Conservation (phyloP, 2,888 invertebrate genomes). For the Perizoma flavofasciatum region DNA sequence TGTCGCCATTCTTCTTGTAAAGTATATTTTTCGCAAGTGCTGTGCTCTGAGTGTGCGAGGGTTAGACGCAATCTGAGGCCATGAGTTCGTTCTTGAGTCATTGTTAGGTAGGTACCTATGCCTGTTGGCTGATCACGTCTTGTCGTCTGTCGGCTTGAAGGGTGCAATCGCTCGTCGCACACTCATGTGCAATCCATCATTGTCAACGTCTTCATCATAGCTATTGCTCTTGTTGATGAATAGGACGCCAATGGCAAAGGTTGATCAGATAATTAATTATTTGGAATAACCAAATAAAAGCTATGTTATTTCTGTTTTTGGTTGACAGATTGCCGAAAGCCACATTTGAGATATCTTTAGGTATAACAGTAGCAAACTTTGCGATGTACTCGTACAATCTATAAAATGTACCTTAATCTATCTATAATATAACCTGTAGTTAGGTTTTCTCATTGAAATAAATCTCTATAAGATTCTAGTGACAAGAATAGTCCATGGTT, state of each 20-base stretch:
- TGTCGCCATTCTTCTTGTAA: slow-evolving; percentile 59
- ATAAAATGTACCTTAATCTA: too few species aligned
- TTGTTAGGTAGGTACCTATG: slow-evolving; percentile 44
- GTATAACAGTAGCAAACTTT: too few species aligned
- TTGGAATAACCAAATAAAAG: slow-evolving; percentile 4
- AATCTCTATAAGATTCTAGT: slow-evolving; percentile 41
- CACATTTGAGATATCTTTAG: too few species aligned
- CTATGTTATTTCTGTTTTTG: slow-evolving; percentile 1
- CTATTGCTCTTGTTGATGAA: slow-evolving; percentile 50
- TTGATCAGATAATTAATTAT: slow-evolving; percentile 15
- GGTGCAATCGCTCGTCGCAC: slow-evolving; percentile 52
- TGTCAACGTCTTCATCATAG: slow-evolving; percentile 55
- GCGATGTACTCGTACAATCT: too few species aligned
- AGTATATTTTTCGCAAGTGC: slow-evolving; percentile 54
- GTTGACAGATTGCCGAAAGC: background rate
- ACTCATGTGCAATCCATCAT: slow-evolving; percentile 65
- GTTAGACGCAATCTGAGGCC: slow-evolving; percentile 28
- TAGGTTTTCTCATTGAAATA: too few species aligned
- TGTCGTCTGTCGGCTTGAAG: slow-evolving; percentile 41
- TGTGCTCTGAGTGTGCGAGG: slow-evolving; percentile 48
- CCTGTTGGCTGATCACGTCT: slow-evolving; percentile 44
- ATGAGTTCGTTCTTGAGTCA: slow-evolving; percentile 41
- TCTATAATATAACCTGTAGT: too few species aligned
- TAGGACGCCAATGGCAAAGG: slow-evolving; percentile 20
- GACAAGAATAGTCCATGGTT: slow-evolving; percentile 68